These are phyloP conservation scores for Holocentrus rufus DNA, from an alignment of 2,797 vertebrate genomes.

Conservation along the genomic window DNA sequence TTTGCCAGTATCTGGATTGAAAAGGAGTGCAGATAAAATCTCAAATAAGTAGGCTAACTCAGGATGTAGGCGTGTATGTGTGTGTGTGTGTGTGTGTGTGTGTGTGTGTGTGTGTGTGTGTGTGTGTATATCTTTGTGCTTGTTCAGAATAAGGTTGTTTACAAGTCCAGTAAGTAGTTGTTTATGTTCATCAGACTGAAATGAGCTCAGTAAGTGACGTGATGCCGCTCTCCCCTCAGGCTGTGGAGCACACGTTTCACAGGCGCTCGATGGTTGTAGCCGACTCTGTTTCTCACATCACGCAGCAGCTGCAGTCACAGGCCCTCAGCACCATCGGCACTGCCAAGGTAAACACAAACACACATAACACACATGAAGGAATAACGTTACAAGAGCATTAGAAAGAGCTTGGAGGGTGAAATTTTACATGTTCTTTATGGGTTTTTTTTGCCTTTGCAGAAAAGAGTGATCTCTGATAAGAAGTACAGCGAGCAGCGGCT, in stretches of 20 bases:
- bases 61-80: no score
- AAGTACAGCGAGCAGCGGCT: conserved; percentile 98
- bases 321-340: conserved; percentile 89
- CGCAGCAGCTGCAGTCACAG: conserved; percentile 94
- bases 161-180: neutral
- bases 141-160: neutral
- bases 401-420: neutral
- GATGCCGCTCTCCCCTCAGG: conserved; percentile 75
- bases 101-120: no score
- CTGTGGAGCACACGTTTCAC: conserved; percentile 94
- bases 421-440: neutral
- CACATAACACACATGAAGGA: no score
- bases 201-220: neutral
- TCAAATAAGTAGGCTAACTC: neutral
- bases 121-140: neutral
- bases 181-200: neutral
- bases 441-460: conserved; percentile 81
- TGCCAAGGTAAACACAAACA: conserved; percentile 86
- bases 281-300: conserved; percentile 94
- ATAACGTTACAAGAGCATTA: no score
- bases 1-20: conserved; percentile 89
- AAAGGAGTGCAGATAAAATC: conserved; percentile 1
- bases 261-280: conserved; percentile 94
- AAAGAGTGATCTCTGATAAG: conserved; percentile 98
- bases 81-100: no score